phyloP scores from a whole-genome alignment of 2,113 vertebrate species.

The Halcyon senegalensis region DNA sequence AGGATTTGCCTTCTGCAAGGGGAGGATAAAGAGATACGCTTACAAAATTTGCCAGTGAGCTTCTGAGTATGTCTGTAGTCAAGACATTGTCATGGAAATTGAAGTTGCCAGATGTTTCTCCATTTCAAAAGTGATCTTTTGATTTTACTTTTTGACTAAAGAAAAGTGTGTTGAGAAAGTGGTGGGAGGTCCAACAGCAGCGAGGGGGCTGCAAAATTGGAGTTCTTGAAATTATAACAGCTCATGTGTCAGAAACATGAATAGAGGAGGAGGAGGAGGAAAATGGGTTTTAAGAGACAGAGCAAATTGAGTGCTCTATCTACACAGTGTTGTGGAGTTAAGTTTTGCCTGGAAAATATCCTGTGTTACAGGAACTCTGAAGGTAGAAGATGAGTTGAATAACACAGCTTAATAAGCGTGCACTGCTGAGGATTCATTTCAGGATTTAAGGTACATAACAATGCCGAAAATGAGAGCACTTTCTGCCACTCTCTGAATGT shows the following conservation, averaged over 20 bases:
- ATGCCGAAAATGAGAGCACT: not conserved
- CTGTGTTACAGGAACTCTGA: constrained; percentile 3
- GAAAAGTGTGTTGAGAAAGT: constrained; percentile 5
- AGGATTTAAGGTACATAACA: not conserved
- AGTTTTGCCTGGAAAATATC: constrained; percentile 50
- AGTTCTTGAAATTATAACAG: constrained; percentile 6
- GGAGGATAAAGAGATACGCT: not conserved
- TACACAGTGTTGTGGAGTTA: not conserved
- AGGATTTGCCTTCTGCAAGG: not conserved
- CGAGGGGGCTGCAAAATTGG: not conserved
- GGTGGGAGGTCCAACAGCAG: constrained; percentile 26
- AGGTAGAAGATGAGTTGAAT: constrained; percentile 14
- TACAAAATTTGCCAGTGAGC: not conserved
- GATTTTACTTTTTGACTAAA: constrained; percentile 8
- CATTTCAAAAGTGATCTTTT: constrained; percentile 6
- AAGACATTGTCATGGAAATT: constrained; percentile 20
- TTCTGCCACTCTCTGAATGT: not conserved
- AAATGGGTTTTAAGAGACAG: constrained; percentile 31
- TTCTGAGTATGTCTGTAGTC: not conserved
- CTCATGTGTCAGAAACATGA: not conserved
- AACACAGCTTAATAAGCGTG: not conserved
- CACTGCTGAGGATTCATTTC: not conserved
- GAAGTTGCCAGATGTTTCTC: constrained; percentile 30
- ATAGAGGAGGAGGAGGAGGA: constrained; percentile 43
- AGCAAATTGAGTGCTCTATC: constrained; percentile 14